Conservation (phyloP, 2,888 invertebrate species). For the Ochlodes sylvanus region DNA sequence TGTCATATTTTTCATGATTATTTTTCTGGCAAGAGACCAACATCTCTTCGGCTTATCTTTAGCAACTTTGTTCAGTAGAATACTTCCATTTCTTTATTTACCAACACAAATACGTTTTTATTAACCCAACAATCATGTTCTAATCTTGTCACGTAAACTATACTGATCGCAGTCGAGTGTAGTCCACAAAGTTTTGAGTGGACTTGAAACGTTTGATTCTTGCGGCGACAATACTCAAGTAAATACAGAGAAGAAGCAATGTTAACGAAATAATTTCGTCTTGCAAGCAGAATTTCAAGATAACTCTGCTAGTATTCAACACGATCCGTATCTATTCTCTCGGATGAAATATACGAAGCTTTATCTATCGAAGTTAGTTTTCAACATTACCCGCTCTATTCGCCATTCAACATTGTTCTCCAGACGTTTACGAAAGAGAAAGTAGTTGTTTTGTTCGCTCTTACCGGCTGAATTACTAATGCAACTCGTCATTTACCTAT, state of each 20-base stretch:
- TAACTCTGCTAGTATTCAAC: constrained; percentile 42
- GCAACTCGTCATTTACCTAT: constrained; percentile 62
- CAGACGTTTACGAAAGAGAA: constrained; percentile 65
- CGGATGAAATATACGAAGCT: constrained; percentile 46
- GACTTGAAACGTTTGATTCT: constrained; percentile 10
- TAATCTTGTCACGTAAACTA: constrained; percentile 15
- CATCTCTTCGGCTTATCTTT: constrained; percentile 75
- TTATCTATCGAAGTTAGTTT: constrained; percentile 50
- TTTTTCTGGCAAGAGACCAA: constrained; percentile 78
- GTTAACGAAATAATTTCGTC: constrained; percentile 33
- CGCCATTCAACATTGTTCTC: constrained; percentile 51
- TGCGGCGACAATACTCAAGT: constrained; percentile 46
- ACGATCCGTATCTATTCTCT: constrained; percentile 49
- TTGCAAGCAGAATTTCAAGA: constrained; percentile 21
- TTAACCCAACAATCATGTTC: constrained; percentile 23
- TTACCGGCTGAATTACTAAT: constrained; percentile 66
- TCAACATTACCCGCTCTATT: constrained; percentile 46
- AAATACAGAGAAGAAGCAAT: not conserved
- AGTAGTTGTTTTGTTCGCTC: constrained; percentile 64
- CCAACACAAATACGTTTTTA: constrained; percentile 38
- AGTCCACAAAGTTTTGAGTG: constrained; percentile 9
- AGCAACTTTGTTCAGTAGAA: constrained; percentile 59
- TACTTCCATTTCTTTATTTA: constrained; percentile 26
- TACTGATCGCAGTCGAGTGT: not conserved
- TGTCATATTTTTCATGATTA: constrained; percentile 79